A percentile compares a stretch with the other conserved stretches of the same genome.
These are phyloP conservation scores for Tachina lurida DNA, from an alignment of 2,888 invertebrate species.

Conservation along the genomic window DNA sequence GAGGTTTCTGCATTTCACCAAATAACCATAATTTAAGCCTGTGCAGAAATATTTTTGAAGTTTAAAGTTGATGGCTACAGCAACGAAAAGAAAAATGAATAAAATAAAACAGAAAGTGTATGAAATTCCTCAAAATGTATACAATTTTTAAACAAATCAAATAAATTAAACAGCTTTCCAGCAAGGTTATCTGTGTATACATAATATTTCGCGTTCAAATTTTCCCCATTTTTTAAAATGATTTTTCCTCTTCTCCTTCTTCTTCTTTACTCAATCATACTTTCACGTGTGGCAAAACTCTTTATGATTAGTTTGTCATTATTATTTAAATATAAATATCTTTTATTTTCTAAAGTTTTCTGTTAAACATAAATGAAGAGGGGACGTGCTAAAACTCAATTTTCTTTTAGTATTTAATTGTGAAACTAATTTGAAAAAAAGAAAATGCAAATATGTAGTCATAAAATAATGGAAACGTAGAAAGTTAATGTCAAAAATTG, in stretches of 20 bases:
- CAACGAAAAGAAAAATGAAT: neutral
- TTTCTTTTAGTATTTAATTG: slow-evolving; percentile 29
- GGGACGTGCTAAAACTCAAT: slow-evolving; percentile 53
- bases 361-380: slow-evolving; percentile 16
- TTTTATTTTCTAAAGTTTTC: slow-evolving; percentile 20
- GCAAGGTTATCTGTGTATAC: no score
- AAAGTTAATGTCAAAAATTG: slow-evolving; percentile 56
- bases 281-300: slow-evolving; percentile 23
- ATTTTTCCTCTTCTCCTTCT: neutral
- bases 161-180: no score
- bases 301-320: slow-evolving; percentile 25
- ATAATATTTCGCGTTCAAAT: slow-evolving; percentile 4
- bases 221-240: slow-evolving; percentile 9
- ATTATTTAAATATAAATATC: slow-evolving; percentile 4
- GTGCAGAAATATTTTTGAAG: slow-evolving; percentile 22
- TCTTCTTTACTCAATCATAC: slow-evolving; percentile 3
- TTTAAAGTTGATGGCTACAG: slow-evolving; percentile 40
- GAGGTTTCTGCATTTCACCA: slow-evolving; percentile 26
- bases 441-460: neutral
- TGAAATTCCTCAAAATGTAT: neutral
- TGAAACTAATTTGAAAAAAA: slow-evolving; percentile 26
- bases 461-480: slow-evolving; percentile 24
- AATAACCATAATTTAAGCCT: slow-evolving; percentile 20
- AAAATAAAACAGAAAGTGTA: slow-evolving; percentile 1
- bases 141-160: neutral